Evolutionary conservation across 2,797 vertebrate genomes (phyloP).

Genomic region (Urophycis tenuis): DNA sequence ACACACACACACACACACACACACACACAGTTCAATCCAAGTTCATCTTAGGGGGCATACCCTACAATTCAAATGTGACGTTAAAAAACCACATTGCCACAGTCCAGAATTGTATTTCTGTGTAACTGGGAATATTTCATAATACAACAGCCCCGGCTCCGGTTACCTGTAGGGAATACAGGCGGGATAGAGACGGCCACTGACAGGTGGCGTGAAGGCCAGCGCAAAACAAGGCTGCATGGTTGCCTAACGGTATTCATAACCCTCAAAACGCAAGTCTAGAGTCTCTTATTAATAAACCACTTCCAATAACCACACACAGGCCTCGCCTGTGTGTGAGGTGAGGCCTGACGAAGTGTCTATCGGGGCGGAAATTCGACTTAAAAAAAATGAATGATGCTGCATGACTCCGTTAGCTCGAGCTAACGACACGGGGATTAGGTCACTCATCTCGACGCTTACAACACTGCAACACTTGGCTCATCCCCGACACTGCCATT

Average conservation of each 20-base stretch:
- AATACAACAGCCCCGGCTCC: background rate
- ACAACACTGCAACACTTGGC: background rate
- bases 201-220: background rate
- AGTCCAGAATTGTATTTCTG: too few species aligned
- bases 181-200: background rate
- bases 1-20: background rate
- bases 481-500: background rate
- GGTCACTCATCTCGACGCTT: conserved; percentile 45
- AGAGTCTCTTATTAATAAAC: too few species aligned
- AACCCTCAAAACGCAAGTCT: too few species aligned
- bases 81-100: too few species aligned
- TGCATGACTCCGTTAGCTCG: conserved; percentile 39
- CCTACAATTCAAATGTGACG: background rate
- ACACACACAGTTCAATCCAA: conserved; percentile 6
- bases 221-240: background rate
- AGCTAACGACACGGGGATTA: conserved; percentile 59
- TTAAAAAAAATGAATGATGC: too few species aligned
- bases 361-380: too few species aligned
- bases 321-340: too few species aligned
- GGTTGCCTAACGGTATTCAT: too few species aligned
- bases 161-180: background rate
- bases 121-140: too few species aligned
- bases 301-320: too few species aligned
- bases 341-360: too few species aligned
- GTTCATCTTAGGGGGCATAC: background rate